phyloP scores from a whole-genome alignment of 2,113 vertebrate genomes.

The Crotalus horridus region DNA sequence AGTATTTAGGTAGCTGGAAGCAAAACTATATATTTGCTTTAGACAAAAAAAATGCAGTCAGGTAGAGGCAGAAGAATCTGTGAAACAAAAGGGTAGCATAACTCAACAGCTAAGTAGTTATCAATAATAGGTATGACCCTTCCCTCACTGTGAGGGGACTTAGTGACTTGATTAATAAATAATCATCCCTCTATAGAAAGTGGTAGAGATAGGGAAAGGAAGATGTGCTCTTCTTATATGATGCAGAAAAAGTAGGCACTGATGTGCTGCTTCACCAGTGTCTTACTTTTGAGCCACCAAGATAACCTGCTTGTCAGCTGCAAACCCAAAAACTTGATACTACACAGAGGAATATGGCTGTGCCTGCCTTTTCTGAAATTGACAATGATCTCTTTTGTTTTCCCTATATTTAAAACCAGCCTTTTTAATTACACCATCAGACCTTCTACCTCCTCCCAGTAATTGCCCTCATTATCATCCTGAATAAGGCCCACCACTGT shows the following conservation, averaged over 20 bases:
- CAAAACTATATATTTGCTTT: neutral
- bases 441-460: too few relatives aligned
- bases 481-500: too few relatives aligned
- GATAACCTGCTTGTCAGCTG: too few relatives aligned
- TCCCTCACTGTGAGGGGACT: neutral
- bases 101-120: neutral
- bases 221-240: neutral
- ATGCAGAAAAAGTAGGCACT: neutral
- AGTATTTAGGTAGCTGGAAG: slow-evolving; percentile 9
- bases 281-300: neutral
- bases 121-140: neutral
- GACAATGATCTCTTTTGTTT: too few relatives aligned
- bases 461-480: too few relatives aligned
- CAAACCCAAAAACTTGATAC: too few relatives aligned
- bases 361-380: too few relatives aligned
- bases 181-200: neutral
- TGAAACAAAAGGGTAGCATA: slow-evolving; percentile 10
- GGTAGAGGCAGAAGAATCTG: neutral
- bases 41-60: slow-evolving; percentile 4
- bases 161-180: neutral
- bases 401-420: too few relatives aligned
- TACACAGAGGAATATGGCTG: too few relatives aligned
- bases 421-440: too few relatives aligned
- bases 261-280: neutral
- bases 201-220: neutral